Conservation (phyloP, 2,797 vertebrate species). For the Melanotaenia parkinsoni region DNA sequence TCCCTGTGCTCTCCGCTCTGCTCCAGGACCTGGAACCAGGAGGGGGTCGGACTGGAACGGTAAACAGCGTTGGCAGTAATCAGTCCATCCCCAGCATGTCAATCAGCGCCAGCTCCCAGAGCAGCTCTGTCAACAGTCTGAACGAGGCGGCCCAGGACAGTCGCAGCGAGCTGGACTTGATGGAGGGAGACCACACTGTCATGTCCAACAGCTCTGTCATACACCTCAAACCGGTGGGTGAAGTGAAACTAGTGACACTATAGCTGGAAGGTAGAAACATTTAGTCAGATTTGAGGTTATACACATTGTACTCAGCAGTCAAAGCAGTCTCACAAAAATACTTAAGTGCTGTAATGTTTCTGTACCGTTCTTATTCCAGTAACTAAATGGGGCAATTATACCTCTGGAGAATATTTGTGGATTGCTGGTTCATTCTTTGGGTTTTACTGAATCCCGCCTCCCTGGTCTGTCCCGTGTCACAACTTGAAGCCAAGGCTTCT, state of each 20-base stretch:
- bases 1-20: slow-evolving; percentile 5
- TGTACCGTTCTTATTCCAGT: neutral
- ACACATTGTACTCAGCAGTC: neutral
- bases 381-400: neutral
- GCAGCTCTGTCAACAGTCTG: slow-evolving; percentile 98
- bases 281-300: neutral
- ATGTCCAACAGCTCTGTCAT: slow-evolving; percentile 99
- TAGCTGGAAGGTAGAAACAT: neutral
- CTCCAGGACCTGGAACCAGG: slow-evolving; percentile 91
- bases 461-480: neutral
- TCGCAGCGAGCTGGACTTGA: slow-evolving; percentile 92
- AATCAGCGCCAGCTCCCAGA: slow-evolving; percentile 99
- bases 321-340: too few relatives aligned
- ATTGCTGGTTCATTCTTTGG: neutral
- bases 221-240: slow-evolving; percentile 84
- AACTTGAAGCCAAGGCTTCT: neutral
- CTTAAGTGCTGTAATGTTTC: neutral
- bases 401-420: neutral
- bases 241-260: neutral
- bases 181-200: slow-evolving; percentile 98
- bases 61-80: slow-evolving; percentile 97
- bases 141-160: slow-evolving; percentile 96
- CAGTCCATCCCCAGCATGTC: slow-evolving; percentile 99
- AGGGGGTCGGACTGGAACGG: slow-evolving; percentile 92
- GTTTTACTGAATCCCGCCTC: neutral